These are phyloP conservation scores for Vidua chalybeata DNA, from an alignment of 2,113 vertebrate species.

Conservation along the genomic window DNA sequence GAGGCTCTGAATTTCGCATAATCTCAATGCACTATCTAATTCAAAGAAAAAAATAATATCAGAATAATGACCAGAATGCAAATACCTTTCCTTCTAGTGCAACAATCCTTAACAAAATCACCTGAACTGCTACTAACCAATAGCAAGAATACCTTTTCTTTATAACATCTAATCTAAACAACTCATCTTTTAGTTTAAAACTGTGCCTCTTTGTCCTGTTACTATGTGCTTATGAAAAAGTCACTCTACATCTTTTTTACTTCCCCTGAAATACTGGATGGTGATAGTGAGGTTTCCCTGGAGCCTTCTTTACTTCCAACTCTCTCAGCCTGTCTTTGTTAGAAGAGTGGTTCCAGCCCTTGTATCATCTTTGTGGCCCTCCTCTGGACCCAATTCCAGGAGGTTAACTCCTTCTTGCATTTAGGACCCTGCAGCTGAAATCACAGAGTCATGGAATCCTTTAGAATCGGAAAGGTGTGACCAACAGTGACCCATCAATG, in stretches of 20 bases:
- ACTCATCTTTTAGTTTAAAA: background rate
- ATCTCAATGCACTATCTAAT: background rate
- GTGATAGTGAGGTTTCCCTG: background rate
- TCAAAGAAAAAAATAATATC: background rate
- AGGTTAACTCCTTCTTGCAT: background rate
- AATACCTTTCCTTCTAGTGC: background rate
- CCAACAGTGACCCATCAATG: background rate
- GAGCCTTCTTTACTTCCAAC: background rate
- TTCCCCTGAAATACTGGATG: background rate
- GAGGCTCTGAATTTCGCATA: background rate
- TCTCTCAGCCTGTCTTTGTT: background rate
- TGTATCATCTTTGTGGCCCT: background rate
- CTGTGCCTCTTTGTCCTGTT: background rate
- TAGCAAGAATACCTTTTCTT: background rate
- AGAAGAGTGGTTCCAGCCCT: background rate
- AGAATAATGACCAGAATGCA: background rate
- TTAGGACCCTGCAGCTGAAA: background rate
- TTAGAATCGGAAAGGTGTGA: fast-evolving
- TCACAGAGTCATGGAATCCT: background rate
- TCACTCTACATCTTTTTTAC: background rate
- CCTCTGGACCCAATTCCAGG: background rate
- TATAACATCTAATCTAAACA: background rate
- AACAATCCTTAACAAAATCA: background rate
- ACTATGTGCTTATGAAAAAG: background rate
- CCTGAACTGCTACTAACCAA: background rate